Percentiles rank a stretch among this genome's conserved stretches.
Evolutionary conservation across 2,888 invertebrate species (phyloP).

Genomic region (Scrobipalpa atriplicella): DNA sequence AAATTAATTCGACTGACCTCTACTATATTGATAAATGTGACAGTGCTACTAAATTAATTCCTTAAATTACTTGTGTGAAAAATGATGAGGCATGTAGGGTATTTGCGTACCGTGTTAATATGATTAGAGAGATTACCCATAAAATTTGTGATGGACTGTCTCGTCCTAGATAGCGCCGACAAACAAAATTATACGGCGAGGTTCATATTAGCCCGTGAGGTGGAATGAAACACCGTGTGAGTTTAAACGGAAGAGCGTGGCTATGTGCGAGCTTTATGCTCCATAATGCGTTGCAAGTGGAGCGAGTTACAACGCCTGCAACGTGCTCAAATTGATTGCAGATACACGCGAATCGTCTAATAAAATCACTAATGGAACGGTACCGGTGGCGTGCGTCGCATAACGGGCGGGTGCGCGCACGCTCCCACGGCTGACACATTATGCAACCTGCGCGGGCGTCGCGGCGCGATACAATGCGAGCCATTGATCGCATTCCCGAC

Average conservation of each 20-base stretch:
- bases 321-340: constrained; percentile 74
- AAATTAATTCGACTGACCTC: constrained; percentile 16
- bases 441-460: constrained; percentile 66
- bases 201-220: constrained; percentile 51
- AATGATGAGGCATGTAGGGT: background rate
- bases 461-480: constrained; percentile 60
- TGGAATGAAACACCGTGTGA: constrained; percentile 57
- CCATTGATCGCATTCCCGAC: constrained; percentile 60
- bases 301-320: constrained; percentile 64
- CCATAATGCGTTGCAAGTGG: constrained; percentile 68
- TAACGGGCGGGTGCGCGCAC: constrained; percentile 67
- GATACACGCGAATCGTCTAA: constrained; percentile 79
- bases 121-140: constrained; percentile 34
- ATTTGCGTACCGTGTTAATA: constrained; percentile 25
- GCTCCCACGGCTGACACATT: constrained; percentile 78
- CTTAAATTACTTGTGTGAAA: constrained; percentile 24
- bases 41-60: constrained; percentile 4
- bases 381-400: constrained; percentile 78
- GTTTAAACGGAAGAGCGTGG: constrained; percentile 56
- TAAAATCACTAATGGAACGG: constrained; percentile 81
- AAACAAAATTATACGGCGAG: constrained; percentile 58
- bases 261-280: constrained; percentile 57
- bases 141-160: constrained; percentile 57
- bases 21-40: constrained; percentile 11
- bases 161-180: constrained; percentile 51